Conservation (phyloP, 2,113 vertebrate genomes). For the Hoplias malabaricus region DNA sequence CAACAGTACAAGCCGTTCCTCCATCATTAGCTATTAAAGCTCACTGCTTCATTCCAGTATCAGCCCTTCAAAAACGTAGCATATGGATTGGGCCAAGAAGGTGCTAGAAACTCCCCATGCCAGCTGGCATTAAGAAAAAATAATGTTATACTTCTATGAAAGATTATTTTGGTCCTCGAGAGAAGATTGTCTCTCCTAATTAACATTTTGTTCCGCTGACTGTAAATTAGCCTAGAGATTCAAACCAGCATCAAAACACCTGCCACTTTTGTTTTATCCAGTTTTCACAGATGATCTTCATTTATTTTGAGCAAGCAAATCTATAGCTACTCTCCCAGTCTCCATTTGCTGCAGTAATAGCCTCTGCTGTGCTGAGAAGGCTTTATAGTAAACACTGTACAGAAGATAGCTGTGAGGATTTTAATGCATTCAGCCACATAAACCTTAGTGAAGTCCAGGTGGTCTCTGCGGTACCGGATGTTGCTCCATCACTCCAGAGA, state of each 20-base stretch:
- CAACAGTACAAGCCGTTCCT: background rate
- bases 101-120: background rate
- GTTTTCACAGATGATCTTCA: background rate
- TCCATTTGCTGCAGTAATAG: too few relatives aligned
- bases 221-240: background rate
- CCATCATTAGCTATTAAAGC: conserved; percentile 25
- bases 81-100: conserved; percentile 14
- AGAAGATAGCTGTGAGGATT: too few relatives aligned
- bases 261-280: background rate
- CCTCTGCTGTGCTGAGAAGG: too few relatives aligned
- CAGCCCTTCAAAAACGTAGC: background rate
- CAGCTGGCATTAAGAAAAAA: conserved; percentile 7
- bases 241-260: background rate
- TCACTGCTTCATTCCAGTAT: conserved; percentile 8
- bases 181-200: conserved; percentile 3
- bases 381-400: too few relatives aligned
- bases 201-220: background rate
- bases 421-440: too few relatives aligned
- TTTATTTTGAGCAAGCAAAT: too few relatives aligned
- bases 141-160: conserved; percentile 2
- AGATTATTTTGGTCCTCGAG: conserved; percentile 5
- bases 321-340: too few relatives aligned
- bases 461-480: too few relatives aligned
- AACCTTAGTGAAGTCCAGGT: too few relatives aligned
- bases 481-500: too few relatives aligned